Conservation (phyloP, 2,113 vertebrate genomes). For the Bos taurus region DNA sequence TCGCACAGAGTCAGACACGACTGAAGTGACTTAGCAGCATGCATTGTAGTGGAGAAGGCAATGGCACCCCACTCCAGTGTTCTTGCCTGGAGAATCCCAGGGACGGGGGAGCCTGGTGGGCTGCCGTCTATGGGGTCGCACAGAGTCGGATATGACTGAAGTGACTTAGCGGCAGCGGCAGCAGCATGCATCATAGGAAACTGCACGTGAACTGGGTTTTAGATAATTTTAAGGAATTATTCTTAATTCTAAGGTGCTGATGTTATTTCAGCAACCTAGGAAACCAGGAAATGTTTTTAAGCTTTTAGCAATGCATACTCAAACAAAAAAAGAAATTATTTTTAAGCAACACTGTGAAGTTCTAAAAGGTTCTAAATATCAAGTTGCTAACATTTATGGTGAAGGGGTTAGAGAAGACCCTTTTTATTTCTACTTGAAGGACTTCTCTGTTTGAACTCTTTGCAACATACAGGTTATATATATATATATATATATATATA, state of each 20-base stretch:
- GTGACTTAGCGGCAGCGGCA: too few relatives aligned
- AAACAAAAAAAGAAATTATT: not conserved
- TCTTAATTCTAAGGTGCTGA: not conserved
- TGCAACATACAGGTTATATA: not conserved
- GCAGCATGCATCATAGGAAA: not conserved
- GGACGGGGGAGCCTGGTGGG: accelerated
- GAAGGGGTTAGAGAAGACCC: not conserved
- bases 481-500: not conserved
- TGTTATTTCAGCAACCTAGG: not conserved
- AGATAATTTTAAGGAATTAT: not conserved
- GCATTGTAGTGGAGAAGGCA: too few relatives aligned
- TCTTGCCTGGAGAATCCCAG: too few relatives aligned
- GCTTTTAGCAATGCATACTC: not conserved
- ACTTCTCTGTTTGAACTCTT: not conserved
- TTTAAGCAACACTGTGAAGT: not conserved
- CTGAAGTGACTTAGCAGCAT: too few relatives aligned
- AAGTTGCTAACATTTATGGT: not conserved
- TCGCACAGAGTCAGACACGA: too few relatives aligned
- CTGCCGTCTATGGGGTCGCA: too few relatives aligned
- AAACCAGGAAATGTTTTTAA: not conserved
- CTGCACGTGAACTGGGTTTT: not conserved
- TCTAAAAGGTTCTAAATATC: not conserved
- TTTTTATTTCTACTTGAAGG: not conserved
- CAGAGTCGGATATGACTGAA: too few relatives aligned
- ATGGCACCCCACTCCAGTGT: too few relatives aligned